These are phyloP conservation scores for Philhelius pedissequus DNA, from an alignment of 2,888 invertebrate species.

Conservation along the genomic window DNA sequence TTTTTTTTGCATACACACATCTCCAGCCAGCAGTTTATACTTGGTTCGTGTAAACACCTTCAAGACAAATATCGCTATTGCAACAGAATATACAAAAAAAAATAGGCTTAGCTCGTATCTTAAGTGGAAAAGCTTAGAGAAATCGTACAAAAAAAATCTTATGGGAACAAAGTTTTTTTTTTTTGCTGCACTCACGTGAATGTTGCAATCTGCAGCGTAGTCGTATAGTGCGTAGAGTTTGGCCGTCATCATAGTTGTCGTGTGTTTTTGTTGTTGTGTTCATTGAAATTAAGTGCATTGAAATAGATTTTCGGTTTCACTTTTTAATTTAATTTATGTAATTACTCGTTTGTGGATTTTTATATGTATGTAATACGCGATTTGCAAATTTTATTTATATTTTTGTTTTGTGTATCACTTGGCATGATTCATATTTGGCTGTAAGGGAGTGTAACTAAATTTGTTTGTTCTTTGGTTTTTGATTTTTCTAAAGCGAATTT, in stretches of 20 bases:
- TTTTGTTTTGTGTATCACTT: neutral
- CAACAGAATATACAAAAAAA: constrained; percentile 5
- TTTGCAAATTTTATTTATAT: neutral
- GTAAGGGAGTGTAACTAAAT: constrained; percentile 8
- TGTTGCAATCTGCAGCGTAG: constrained; percentile 47
- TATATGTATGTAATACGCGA: neutral
- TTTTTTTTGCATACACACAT: constrained; percentile 39
- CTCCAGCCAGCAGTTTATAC: neutral
- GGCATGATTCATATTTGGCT: constrained; percentile 33
- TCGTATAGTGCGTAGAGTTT: constrained; percentile 57
- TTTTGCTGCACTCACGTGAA: constrained; percentile 52
- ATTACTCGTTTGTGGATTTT: constrained; percentile 43
- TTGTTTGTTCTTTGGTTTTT: neutral
- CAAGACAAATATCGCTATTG: constrained; percentile 42
- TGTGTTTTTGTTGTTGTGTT: constrained; percentile 44
- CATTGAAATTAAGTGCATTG: constrained; percentile 49
- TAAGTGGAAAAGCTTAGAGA: constrained; percentile 34
- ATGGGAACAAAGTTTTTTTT: constrained; percentile 53
- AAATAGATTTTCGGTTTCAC: constrained; percentile 51
- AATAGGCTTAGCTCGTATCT: constrained; percentile 29
- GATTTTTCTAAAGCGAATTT: neutral
- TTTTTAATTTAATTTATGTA: constrained; percentile 46
- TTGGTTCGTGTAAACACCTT: constrained; percentile 51
- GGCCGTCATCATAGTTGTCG: constrained; percentile 47
- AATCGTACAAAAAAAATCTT: constrained; percentile 34